These are phyloP conservation scores for Globia sparganii DNA, from an alignment of 2,888 invertebrate species.

Conservation along the genomic window DNA sequence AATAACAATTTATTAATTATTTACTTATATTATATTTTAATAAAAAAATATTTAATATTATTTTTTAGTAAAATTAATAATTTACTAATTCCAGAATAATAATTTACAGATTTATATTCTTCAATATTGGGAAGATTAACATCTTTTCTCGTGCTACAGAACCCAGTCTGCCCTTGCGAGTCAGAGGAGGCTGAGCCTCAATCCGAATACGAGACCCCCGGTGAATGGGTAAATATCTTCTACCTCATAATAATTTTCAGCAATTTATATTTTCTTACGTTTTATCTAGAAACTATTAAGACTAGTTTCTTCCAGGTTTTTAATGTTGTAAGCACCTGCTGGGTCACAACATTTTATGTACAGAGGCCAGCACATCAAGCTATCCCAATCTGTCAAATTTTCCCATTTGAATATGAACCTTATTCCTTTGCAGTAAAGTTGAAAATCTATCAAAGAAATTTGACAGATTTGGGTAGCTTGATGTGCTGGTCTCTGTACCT, in stretches of 20 bases:
- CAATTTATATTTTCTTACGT: neutral
- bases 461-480: too few relatives aligned
- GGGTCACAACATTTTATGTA: neutral
- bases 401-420: too few relatives aligned
- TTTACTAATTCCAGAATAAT: neutral
- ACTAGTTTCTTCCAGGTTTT: neutral
- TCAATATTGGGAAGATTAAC: neutral
- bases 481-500: too few relatives aligned
- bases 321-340: neutral
- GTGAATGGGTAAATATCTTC: constrained; percentile 27
- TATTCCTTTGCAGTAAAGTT: too few relatives aligned
- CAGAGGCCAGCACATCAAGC: too few relatives aligned
- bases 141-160: constrained; percentile 11
- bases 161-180: constrained; percentile 14
- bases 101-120: too few relatives aligned
- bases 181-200: fast-evolving
- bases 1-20: neutral
- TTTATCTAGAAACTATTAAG: neutral
- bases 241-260: neutral
- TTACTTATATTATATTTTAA: neutral
- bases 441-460: too few relatives aligned
- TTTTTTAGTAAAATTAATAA: neutral
- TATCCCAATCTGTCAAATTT: too few relatives aligned
- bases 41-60: neutral
- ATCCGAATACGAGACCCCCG: neutral